Percentiles rank a stretch among this genome's conserved stretches.
phyloP scores from a whole-genome alignment of 1,140 invertebrate species.

The Melipona quadrifasciata region DNA sequence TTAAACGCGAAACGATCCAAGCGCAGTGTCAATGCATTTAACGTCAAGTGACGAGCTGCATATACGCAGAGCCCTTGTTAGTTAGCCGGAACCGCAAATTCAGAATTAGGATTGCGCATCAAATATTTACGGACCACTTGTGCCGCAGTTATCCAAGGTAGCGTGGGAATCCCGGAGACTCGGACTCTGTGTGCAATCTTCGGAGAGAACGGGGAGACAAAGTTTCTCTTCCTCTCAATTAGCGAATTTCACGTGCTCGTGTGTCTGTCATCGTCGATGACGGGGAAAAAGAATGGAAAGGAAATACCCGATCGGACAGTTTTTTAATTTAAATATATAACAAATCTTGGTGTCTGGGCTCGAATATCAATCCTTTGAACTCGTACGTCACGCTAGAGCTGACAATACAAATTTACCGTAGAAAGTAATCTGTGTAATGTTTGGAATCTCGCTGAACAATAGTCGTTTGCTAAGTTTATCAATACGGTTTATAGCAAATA shows the following conservation, averaged over 20 bases:
- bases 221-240: conserved; percentile 11
- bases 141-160: conserved; percentile 40
- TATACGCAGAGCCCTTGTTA: background rate
- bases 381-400: too few species aligned
- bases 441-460: too few species aligned
- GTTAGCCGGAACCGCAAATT: conserved; percentile 51
- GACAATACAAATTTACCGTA: too few species aligned
- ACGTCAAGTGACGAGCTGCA: background rate
- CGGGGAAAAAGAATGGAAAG: too few species aligned
- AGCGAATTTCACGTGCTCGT: conserved; percentile 5
- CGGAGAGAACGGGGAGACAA: background rate
- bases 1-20: conserved; percentile 9
- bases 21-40: conserved; percentile 11
- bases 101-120: conserved; percentile 68
- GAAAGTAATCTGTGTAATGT: too few species aligned
- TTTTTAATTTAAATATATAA: too few species aligned
- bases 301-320: too few species aligned
- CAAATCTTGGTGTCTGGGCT: too few species aligned
- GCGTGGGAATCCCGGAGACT: background rate
- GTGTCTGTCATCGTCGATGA: too few species aligned
- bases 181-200: conserved; percentile 1
- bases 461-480: too few species aligned
- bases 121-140: conserved; percentile 77
- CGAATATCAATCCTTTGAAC: too few species aligned
- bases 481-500: too few species aligned